Evolutionary conservation across 1,140 invertebrate species (phyloP).

Genomic region (Sitobion miscanthi): DNA sequence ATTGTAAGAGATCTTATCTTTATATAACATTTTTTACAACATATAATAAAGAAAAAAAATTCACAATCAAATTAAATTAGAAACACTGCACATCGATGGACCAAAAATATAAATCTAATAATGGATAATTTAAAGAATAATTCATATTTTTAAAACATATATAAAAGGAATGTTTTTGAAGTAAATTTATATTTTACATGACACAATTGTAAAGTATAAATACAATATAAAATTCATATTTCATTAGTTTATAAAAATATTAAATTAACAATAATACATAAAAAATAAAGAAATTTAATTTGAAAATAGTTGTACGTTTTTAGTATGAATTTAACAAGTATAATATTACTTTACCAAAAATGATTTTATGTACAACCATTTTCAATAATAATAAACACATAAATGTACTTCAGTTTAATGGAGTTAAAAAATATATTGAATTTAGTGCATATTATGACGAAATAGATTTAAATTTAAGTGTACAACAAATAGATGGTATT

Average conservation of each 20-base stretch:
- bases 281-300: background rate
- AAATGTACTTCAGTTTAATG: background rate
- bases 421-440: background rate
- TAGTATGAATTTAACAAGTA: background rate
- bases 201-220: background rate
- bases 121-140: background rate
- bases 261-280: background rate
- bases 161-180: slow-evolving; percentile 42
- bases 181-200: background rate
- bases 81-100: background rate
- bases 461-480: background rate
- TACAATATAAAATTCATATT: background rate
- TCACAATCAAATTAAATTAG: background rate
- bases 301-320: background rate
- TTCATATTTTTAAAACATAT: background rate
- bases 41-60: background rate
- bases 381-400: background rate
- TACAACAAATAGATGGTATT: background rate
- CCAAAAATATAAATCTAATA: background rate
- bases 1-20: slow-evolving; percentile 41
- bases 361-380: background rate
- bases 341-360: background rate
- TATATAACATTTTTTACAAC: background rate
- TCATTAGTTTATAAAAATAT: background rate
- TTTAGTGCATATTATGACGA: background rate